Base-by-base conservation (phyloP, 1,140 invertebrate genomes). In the Bombus polaris region DNA sequence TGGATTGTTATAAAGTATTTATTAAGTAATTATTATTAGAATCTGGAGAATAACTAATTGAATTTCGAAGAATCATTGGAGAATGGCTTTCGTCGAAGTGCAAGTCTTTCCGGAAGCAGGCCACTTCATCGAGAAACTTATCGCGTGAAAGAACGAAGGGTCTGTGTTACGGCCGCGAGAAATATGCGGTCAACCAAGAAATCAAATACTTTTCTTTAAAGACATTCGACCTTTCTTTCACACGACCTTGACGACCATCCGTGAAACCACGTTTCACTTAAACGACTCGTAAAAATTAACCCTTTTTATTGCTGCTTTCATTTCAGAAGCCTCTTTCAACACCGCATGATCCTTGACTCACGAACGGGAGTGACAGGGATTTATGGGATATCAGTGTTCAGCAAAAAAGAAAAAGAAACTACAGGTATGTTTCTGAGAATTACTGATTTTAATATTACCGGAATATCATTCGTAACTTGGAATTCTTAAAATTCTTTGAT, bases 161-260 rank as follows among this genome's bases (percentile, higher is more conserved):
- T 35, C 32, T 18, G 10, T n/a, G 39, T 62, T 35, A 25, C 80
- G 39, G 80, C 57, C 71, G 84, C 84, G 78, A 75, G 72, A 86
- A 76, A 83, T 83, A 85, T 83, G 85, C 73, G 73, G 85, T 80
- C 85, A 70, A 72, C 85, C 72, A 86, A 83, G 85, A 83, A 86
- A 86, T 86, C 62, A 72, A 83, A 86, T 83, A 83, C 80, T 70
- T 83, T 76, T 86, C 80, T 70, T 73, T 59, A 59, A 28, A 62
- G 68, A 62, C 32, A 72, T 35, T 80, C 83, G 83, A 80, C 83
- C 83, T 85, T 72, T 84, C 75, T 18, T 53, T 47, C 39, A 10
- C 32, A 13, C 83, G 76, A 57, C 79, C 80, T 82, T 76, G 85
- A 83, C 62, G 71, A 42, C 39, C 80, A 86, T 66, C 37, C 80